Percentiles rank a stretch among this genome's conserved stretches.
These are phyloP conservation scores for Onychomys leucogaster DNA, from an alignment of 2,797 vertebrate genomes.

Conservation along the genomic window DNA sequence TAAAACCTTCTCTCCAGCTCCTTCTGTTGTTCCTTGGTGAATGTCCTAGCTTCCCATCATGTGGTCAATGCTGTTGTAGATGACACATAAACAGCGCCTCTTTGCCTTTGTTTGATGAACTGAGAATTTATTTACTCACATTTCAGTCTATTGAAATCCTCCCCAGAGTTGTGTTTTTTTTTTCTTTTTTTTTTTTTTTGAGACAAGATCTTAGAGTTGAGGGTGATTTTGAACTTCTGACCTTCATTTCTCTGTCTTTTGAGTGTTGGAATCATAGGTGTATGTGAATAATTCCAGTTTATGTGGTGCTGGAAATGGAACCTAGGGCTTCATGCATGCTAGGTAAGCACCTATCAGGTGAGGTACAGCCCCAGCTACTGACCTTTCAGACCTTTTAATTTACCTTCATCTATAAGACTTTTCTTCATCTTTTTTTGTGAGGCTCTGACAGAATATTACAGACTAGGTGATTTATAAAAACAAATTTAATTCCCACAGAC, in stretches of 20 bases:
- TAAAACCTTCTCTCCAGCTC: background rate
- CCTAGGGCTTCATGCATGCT: background rate
- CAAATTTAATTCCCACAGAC: background rate
- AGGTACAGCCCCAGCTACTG: background rate
- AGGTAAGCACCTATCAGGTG: background rate
- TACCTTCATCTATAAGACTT: background rate
- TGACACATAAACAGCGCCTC: background rate
- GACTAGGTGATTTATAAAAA: background rate
- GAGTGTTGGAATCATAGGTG: background rate
- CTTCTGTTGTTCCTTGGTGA: background rate
- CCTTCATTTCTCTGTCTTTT: background rate
- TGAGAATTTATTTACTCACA: background rate
- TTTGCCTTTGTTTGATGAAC: background rate
- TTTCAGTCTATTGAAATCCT: background rate
- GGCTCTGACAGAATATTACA: background rate
- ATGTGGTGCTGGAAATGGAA: background rate
- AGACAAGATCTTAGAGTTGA: background rate
- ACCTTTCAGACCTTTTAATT: background rate
- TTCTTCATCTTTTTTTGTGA: background rate
- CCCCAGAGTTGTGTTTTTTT: background rate
- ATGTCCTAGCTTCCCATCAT: background rate
- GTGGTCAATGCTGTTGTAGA: background rate
- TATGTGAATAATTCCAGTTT: background rate
- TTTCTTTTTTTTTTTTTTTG: background rate
- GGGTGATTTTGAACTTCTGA: background rate